A percentile compares a stretch with the other conserved stretches of the same genome.
Conservation (phyloP, 1,140 invertebrate genomes). For the Microplitis demolitor region DNA sequence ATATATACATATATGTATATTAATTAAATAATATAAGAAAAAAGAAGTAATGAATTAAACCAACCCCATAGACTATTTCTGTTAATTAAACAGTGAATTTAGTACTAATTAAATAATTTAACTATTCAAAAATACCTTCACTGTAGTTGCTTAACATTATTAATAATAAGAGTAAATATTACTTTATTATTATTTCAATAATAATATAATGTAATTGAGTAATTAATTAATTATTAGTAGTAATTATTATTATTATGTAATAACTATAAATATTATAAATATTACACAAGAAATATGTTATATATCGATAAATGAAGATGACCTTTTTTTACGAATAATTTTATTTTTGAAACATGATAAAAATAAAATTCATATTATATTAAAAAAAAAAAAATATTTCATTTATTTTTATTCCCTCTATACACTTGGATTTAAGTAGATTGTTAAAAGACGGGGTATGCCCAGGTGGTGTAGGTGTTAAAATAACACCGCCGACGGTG, state of each 20-base stretch:
- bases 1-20: too few species aligned
- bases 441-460: too few species aligned
- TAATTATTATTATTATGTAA: too few species aligned
- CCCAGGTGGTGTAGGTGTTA: too few species aligned
- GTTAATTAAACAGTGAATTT: background rate
- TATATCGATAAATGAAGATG: constrained; percentile 43
- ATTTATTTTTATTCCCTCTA: background rate
- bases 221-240: too few species aligned
- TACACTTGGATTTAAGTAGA: background rate
- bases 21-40: too few species aligned
- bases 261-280: background rate
- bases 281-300: constrained; percentile 37
- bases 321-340: constrained; percentile 62
- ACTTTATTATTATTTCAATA: constrained; percentile 40
- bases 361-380: constrained; percentile 57
- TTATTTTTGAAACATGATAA: constrained; percentile 61
- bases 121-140: constrained; percentile 29
- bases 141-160: constrained; percentile 33
- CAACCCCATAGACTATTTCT: constrained; percentile 39
- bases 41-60: constrained; percentile 14
- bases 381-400: constrained; percentile 35
- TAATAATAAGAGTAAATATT: constrained; percentile 35
- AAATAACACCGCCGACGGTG: too few species aligned
- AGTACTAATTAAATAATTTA: background rate
- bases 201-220: constrained; percentile 14